Percentiles rank a stretch among this genome's conserved stretches.
These are phyloP conservation scores for Dynastes maya DNA, from an alignment of 2,888 invertebrate species.

Conservation along the genomic window DNA sequence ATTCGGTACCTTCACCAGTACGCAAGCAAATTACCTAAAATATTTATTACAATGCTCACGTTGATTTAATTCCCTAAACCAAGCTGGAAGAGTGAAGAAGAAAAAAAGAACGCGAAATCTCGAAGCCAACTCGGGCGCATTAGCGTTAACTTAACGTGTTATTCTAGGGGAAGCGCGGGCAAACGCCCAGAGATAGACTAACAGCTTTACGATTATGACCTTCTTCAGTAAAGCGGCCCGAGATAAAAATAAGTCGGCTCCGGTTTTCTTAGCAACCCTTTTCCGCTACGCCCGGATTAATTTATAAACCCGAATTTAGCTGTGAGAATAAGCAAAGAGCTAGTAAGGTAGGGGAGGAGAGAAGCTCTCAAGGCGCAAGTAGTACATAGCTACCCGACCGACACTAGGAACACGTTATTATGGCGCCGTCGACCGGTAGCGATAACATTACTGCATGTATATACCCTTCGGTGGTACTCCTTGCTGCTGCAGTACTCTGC, in stretches of 20 bases:
- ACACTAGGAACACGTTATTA: conserved; percentile 46
- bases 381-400: neutral
- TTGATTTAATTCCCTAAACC: conserved; percentile 37
- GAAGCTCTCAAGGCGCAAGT: conserved; percentile 22
- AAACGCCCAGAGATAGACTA: conserved; percentile 36
- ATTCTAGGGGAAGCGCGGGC: conserved; percentile 27
- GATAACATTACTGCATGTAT: conserved; percentile 38
- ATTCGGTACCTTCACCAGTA: neutral
- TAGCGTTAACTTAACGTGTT: conserved; percentile 42
- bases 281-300: conserved; percentile 39
- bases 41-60: conserved; percentile 21
- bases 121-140: conserved; percentile 30
- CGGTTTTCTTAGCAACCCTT: conserved; percentile 42
- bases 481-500: conserved; percentile 56
- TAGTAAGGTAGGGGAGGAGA: neutral
- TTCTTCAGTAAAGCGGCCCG: conserved; percentile 41
- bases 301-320: conserved; percentile 42
- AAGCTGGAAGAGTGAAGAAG: conserved; percentile 9
- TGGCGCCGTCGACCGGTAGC: conserved; percentile 37
- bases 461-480: conserved; percentile 5
- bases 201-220: conserved; percentile 47
- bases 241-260: conserved; percentile 46
- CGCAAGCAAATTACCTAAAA: conserved; percentile 29
- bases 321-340: conserved; percentile 25
- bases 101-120: conserved; percentile 22